phyloP scores from a whole-genome alignment of 2,113 vertebrate species.

The Oncorhynchus clarkii region DNA sequence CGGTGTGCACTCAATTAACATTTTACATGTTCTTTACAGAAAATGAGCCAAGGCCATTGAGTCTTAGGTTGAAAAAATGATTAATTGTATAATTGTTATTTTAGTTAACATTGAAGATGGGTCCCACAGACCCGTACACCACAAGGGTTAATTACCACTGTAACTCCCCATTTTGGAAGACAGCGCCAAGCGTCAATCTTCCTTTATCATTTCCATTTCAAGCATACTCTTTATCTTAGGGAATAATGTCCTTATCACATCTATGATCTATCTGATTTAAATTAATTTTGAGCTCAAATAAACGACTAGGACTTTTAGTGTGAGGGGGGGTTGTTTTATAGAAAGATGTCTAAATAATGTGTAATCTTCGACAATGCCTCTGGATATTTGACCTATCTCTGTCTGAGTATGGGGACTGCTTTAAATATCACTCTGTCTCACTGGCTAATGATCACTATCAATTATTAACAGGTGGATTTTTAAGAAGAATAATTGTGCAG shows the following conservation, averaged over 20 bases:
- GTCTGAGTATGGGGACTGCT: constrained; percentile 2
- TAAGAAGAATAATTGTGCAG: not conserved
- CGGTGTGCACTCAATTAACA: too few relatives aligned
- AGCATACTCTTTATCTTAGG: not conserved
- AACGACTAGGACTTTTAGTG: too few relatives aligned
- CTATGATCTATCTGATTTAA: constrained; percentile 25
- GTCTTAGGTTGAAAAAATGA: too few relatives aligned
- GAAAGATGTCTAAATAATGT: constrained; percentile 1
- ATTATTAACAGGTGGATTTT: constrained; percentile 26
- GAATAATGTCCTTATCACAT: constrained; percentile 9
- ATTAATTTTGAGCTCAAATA: constrained; percentile 13
- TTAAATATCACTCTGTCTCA: constrained; percentile 28
- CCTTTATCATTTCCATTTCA: constrained; percentile 11
- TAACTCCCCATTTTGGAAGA: constrained; percentile 4
- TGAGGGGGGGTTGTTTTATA: not conserved
- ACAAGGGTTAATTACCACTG: not conserved
- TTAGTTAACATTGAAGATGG: too few relatives aligned
- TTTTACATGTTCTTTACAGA: too few relatives aligned
- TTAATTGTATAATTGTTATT: too few relatives aligned
- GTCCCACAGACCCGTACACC: too few relatives aligned
- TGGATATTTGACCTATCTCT: constrained; percentile 13
- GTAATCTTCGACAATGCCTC: constrained; percentile 13
- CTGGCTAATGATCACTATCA: constrained; percentile 17
- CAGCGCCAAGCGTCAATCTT: constrained; percentile 1
- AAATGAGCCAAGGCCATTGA: too few relatives aligned